Evolutionary conservation across 2,113 vertebrate species (phyloP), one percentile per base, ranked within the genome.

Genomic region (Haplochromis burtoni): DNA sequence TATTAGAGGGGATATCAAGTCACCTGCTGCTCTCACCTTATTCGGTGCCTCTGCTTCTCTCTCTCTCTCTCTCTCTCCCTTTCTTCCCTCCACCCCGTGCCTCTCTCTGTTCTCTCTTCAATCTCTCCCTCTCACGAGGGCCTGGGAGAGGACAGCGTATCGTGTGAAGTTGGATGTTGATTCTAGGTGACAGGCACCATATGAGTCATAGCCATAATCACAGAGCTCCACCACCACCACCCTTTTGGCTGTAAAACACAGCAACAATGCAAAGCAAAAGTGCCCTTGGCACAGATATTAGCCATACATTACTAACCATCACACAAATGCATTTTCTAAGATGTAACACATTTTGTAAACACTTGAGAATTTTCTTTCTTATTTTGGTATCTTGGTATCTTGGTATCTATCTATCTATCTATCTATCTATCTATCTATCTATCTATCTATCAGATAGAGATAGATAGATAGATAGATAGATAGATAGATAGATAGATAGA

Each of bases 201-300:
- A 94, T 95, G 92, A 96, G 85, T 95, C 95, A 93, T 86, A 92
- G 92, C 83, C 84, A 93, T 95, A 95, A 95, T 95, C 88, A 90
- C 91, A 94, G 88, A 84, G 59, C 82, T 83, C 66, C 63, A 78
- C 26, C 12, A 4, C 68, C 26, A 17, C 71, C 3, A 55, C 76
- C 33, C 55, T 26, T 42, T 66, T 82, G 76, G 80, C 83, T 82
- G n/a, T 84, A 87, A 47, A 85, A 80, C 57, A 86, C 84, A 92
- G 73, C 73, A 66, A 83, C 85, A 73, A 83, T 79, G 71, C 54
- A 71, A 84, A 87, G 79, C 40, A 61, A 87, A 90, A 80, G 35
- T 82, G 19, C 81, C 71, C 38, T 54, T 40, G 42, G 76, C 86
- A 38, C 66, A 83, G 81, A 89, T 63, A 90, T 81, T 26, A 76